Conservation (phyloP, 2,888 invertebrate genomes). For the Rhingia rostrata region DNA sequence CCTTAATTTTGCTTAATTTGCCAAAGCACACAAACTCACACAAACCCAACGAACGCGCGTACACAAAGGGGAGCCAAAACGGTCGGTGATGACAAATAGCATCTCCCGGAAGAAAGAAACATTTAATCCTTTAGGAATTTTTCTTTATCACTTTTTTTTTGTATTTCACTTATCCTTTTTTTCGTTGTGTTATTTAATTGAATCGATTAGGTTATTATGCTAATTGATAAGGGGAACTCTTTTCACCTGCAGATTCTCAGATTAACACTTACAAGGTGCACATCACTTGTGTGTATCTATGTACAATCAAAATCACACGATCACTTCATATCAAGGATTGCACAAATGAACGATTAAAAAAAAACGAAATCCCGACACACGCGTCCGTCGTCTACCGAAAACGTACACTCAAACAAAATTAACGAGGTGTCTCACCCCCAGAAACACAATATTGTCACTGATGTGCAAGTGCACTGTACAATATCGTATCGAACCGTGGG, state of each 20-base stretch:
- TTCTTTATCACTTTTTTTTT: constrained; percentile 5
- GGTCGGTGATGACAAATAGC: constrained; percentile 14
- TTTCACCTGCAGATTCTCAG: constrained; percentile 1
- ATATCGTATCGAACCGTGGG: neutral
- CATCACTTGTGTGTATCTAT: constrained; percentile 8
- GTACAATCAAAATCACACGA: constrained; percentile 16
- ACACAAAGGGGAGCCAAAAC: constrained; percentile 28
- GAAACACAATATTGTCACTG: constrained; percentile 33
- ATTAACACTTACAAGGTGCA: neutral
- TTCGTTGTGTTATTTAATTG: constrained; percentile 21
- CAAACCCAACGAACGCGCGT: constrained; percentile 18
- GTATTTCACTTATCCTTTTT: constrained; percentile 14
- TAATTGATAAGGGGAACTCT: constrained; percentile 41
- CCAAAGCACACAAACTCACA: constrained; percentile 41
- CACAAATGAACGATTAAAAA: neutral
- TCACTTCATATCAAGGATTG: constrained; percentile 11
- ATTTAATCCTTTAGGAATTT: constrained; percentile 46
- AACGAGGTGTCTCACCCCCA: constrained; percentile 2
- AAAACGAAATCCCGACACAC: constrained; percentile 18
- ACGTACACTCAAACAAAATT: neutral
- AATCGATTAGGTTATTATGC: constrained; percentile 51
- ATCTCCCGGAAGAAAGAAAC: constrained; percentile 43
- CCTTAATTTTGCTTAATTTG: constrained; percentile 70
- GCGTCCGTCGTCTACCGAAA: neutral
- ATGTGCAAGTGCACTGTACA: constrained; percentile 44